phyloP scores from a whole-genome alignment of 2,113 vertebrate species.

The Myocastor coypus region DNA sequence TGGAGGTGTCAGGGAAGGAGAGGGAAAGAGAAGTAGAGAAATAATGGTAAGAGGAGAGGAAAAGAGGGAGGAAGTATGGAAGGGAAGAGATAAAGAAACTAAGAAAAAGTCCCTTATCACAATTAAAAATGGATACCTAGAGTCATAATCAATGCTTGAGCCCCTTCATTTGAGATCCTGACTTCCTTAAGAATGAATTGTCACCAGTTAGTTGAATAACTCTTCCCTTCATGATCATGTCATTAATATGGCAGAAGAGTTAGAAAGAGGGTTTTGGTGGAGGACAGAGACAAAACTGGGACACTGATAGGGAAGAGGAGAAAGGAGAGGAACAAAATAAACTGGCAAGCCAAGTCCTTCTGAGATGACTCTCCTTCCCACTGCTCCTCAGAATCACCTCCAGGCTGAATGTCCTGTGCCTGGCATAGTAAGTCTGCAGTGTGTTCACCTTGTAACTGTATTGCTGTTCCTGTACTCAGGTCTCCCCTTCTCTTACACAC shows the following conservation, averaged over 20 bases:
- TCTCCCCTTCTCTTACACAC: not conserved
- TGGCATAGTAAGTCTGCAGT: too few species aligned
- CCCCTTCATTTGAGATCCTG: not conserved
- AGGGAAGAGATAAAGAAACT: not conserved
- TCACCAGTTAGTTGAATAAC: not conserved
- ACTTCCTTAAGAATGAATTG: slow-evolving; percentile 20
- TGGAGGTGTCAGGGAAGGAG: not conserved
- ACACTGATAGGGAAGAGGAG: too few species aligned
- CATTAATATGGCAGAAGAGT: not conserved
- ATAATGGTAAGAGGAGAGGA: not conserved
- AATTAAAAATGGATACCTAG: not conserved
- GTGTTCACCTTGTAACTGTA: not conserved
- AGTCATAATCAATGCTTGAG: not conserved
- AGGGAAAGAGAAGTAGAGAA: accelerated
- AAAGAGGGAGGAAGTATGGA: accelerated
- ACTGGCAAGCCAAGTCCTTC: accelerated
- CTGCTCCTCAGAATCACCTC: accelerated
- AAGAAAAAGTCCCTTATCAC: too few species aligned
- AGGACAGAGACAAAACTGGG: accelerated
- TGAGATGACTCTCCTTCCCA: accelerated
- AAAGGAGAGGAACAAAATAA: not conserved
- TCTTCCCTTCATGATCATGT: not conserved
- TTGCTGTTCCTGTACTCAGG: not conserved
- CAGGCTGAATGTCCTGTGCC: accelerated
- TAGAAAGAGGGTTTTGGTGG: not conserved